phyloP scores from a whole-genome alignment of 37 sponge, comb jelly and placozoan species.

The Cladorhizidae sp. region DNA sequence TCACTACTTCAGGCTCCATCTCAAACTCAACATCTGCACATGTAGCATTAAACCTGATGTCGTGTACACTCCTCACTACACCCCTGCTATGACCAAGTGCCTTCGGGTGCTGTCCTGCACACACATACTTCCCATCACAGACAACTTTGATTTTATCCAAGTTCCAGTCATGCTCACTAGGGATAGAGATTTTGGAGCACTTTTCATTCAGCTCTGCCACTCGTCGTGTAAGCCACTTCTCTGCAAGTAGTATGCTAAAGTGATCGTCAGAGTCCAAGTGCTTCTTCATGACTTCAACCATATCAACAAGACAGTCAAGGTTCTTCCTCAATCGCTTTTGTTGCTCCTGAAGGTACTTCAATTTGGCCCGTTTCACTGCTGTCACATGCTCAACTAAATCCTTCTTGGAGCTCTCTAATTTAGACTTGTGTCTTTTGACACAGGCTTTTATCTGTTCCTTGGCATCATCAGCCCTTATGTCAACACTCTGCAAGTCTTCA shows the following conservation, averaged over 20 bases:
- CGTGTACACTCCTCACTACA: constrained; percentile 31
- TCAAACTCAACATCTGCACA: constrained; percentile 19
- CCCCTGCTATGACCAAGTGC: not conserved
- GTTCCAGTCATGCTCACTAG: constrained; percentile 45
- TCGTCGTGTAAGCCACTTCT: constrained; percentile 40
- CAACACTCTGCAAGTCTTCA: constrained; percentile 45
- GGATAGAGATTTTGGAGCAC: constrained; percentile 44
- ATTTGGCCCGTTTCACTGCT: constrained; percentile 50
- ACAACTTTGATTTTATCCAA: constrained; percentile 50
- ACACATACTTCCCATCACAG: constrained; percentile 45
- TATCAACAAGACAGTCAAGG: constrained; percentile 24
- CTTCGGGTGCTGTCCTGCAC: constrained; percentile 4
- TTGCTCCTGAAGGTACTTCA: constrained; percentile 50
- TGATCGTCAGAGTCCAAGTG: constrained; percentile 46
- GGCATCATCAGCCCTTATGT: constrained; percentile 29
- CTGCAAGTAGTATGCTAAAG: constrained; percentile 33
- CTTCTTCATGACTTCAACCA: not conserved
- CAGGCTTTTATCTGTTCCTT: constrained; percentile 28
- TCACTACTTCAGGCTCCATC: constrained; percentile 29
- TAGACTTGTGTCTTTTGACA: constrained; percentile 4
- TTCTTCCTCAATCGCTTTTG: constrained; percentile 38
- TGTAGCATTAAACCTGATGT: constrained; percentile 24
- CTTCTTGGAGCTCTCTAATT: constrained; percentile 25
- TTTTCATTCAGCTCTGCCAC: constrained; percentile 53
- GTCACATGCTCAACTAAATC: constrained; percentile 39